These are phyloP conservation scores for Naso thynnoides DNA, from an alignment of 2,797 vertebrate genomes.

Conservation along the genomic window DNA sequence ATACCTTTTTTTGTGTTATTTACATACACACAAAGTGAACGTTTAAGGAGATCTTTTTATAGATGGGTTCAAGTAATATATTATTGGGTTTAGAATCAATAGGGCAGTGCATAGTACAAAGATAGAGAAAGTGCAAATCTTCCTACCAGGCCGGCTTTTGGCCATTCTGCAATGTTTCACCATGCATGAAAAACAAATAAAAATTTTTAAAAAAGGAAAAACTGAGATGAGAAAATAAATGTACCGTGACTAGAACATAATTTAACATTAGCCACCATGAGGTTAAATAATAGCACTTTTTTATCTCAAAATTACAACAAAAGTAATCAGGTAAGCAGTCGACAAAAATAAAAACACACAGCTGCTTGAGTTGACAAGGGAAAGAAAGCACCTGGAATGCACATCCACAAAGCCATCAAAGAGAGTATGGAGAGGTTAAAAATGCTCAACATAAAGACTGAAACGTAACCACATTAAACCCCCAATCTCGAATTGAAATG, in stretches of 20 bases:
- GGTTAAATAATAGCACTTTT: conserved; percentile 94
- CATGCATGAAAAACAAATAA: conserved; percentile 85
- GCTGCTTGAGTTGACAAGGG: conserved; percentile 85
- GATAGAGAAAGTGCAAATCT: conserved; percentile 99
- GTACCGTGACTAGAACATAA: conserved; percentile 79
- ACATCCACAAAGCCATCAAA: conserved; percentile 93
- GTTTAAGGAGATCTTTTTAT: conserved; percentile 89
- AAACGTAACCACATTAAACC: conserved; percentile 24
- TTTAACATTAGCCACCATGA: conserved; percentile 86
- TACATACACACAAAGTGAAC: conserved; percentile 94
- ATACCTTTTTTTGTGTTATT: conserved; percentile 92
- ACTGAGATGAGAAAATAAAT: conserved; percentile 63
- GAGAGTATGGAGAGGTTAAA: conserved; percentile 58
- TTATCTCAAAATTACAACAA: conserved; percentile 86
- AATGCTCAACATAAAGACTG: conserved; percentile 49
- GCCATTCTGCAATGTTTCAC: conserved; percentile 87
- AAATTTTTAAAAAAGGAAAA: conserved; percentile 52
- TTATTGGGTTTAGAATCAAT: conserved; percentile 99
- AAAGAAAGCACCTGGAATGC: conserved; percentile 98
- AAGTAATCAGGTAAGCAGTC: conserved; percentile 72
- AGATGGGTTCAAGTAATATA: conserved; percentile 99
- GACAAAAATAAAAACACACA: conserved; percentile 73
- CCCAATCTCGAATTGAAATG: conserved; percentile 18
- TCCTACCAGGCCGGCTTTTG: conserved; percentile 90
- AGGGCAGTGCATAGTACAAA: conserved; percentile 99